Percentiles rank a stretch among this genome's conserved stretches.
These are phyloP conservation scores for Odontothrips loti DNA, from an alignment of 2,888 invertebrate genomes.

Conservation along the genomic window DNA sequence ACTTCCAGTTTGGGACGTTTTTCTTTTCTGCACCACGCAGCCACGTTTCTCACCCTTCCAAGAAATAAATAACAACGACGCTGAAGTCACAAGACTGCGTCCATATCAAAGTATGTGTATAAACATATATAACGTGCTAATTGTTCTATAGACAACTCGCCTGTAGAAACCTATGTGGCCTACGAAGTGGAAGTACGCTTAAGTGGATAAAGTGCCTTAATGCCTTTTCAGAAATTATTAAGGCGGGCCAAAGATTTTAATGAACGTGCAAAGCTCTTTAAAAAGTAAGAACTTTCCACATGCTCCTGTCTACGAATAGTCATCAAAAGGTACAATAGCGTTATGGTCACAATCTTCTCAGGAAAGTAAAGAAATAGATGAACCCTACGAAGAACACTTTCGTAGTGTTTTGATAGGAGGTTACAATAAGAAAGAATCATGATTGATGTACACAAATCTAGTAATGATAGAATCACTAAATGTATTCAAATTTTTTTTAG, in stretches of 20 bases:
- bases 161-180: not conserved
- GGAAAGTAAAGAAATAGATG: slow-evolving; percentile 16
- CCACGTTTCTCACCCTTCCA: not conserved
- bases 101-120: not conserved
- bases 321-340: slow-evolving; percentile 8
- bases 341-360: slow-evolving; percentile 16
- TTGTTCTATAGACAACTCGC: not conserved
- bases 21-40: not conserved
- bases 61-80: not conserved
- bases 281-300: not conserved
- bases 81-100: not conserved
- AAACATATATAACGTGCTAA: slow-evolving; percentile 11
- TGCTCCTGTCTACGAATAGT: not conserved
- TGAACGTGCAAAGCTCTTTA: not conserved
- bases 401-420: not conserved
- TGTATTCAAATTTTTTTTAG: not conserved
- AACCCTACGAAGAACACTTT: not conserved
- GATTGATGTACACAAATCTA: slow-evolving; percentile 25
- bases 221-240: not conserved
- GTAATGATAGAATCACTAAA: slow-evolving; percentile 9
- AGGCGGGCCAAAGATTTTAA: not conserved
- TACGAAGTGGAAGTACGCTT: not conserved
- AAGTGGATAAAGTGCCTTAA: not conserved
- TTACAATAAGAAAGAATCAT: slow-evolving; percentile 10
- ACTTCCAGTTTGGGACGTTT: not conserved